These are phyloP conservation scores for Nemoura dubitans DNA, from an alignment of 2,888 invertebrate species.

Conservation along the genomic window DNA sequence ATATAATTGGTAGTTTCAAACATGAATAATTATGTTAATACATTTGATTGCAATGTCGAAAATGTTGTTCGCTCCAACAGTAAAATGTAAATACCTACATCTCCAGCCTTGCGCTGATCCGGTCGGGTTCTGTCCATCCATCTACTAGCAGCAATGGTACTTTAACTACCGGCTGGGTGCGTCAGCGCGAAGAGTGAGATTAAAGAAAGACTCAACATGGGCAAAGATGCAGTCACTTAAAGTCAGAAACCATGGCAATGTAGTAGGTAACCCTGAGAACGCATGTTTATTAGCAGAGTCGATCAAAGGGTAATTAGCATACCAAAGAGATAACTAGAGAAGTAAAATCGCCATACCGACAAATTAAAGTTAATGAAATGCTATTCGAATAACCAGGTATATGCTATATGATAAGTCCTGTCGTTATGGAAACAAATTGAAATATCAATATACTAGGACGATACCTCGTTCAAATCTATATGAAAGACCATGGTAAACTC, in stretches of 20 bases:
- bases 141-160: neutral
- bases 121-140: neutral
- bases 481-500: neutral
- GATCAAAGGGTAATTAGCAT: neutral
- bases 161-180: neutral
- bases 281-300: neutral
- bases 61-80: neutral
- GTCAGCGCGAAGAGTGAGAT: neutral
- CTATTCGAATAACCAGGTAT: neutral
- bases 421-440: neutral
- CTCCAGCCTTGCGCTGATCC: neutral
- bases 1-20: neutral
- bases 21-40: neutral
- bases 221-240: neutral
- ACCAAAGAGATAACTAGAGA: neutral
- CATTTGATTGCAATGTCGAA: neutral
- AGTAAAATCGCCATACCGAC: neutral
- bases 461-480: constrained; percentile 1
- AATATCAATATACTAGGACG: neutral
- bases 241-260: neutral
- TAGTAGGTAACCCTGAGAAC: neutral
- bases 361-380: neutral
- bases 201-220: neutral
- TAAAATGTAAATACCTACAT: constrained; percentile 4
- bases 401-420: neutral